These are phyloP conservation scores for Geococcyx californianus DNA, from an alignment of 2,113 vertebrate species.

Conservation along the genomic window DNA sequence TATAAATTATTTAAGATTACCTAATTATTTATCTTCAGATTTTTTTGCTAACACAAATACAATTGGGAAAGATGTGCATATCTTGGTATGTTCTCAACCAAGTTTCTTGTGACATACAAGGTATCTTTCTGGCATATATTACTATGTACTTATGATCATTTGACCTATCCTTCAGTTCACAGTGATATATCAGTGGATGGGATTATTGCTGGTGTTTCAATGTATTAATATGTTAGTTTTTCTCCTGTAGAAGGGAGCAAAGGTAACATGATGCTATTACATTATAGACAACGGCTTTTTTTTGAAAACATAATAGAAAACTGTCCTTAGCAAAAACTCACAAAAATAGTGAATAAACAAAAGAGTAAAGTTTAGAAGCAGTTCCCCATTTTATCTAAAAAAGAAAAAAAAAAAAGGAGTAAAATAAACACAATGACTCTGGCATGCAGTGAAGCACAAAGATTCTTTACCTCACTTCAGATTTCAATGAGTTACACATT, in stretches of 20 bases:
- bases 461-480: neutral
- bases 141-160: neutral
- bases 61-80: neutral
- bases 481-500: slow-evolving; percentile 14
- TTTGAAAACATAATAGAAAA: neutral
- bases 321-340: neutral
- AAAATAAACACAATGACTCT: neutral
- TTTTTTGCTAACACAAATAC: neutral
- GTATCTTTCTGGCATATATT: neutral
- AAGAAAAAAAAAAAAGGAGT: neutral
- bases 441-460: neutral
- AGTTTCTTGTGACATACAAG: neutral
- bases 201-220: neutral
- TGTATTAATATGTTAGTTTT: neutral
- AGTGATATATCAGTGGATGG: neutral
- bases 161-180: neutral
- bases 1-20: neutral
- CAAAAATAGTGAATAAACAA: neutral
- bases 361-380: neutral
- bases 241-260: neutral
- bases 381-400: neutral
- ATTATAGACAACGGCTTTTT: neutral
- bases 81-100: neutral
- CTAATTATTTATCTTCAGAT: neutral
- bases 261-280: neutral